Base-by-base conservation (phyloP, 2,797 vertebrate species). In the Lophotriccus pileatus region DNA sequence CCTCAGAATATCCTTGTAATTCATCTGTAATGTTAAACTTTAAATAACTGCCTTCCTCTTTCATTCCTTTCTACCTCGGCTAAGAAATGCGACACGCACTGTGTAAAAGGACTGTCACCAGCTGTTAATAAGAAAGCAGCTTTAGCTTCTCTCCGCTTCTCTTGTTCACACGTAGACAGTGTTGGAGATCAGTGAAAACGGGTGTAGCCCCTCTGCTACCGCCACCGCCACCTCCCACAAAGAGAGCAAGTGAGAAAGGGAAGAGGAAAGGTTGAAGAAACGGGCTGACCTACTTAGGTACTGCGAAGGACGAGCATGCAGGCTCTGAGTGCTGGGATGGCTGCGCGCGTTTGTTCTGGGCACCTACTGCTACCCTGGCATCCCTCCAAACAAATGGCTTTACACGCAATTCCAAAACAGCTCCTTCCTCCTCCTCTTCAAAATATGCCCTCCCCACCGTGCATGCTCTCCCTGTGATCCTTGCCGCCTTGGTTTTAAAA, bases 71-170 rank as follows among this genome's bases (percentile, higher is more conserved):
- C 95, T 97, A 95, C 92, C 93, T 87, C 90, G 1, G 94, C 92
- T 90, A 93, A 95, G 96, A 97, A 97, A 95, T 92, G 94, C 94
- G 91, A 98, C 96, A 97, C 84, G 83, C 96, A 93, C 70, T 88
- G 94, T 96, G 85, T 80, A 64, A 93, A 93, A 92, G 96, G 92
- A 83, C 94, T 89, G 91, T 94, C 96, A 96, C 96, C 97, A 98
- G 97, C 97, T 98, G 97, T 98, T 98, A 97, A 96, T 97, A 97
- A 97, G 97, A 96, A 97, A 98, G 97, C 96, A 97, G 94, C 96
- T 89, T 91, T 87, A 94, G 93, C 81, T 94, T 87, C 92, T 79
- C 68, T 90, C 76, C 25, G 44, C 84, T 97, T 94, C 90, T 93
- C 96, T 87, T 94, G 92, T 98, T 96, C 92, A 87, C 84, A 95